Base-by-base conservation (phyloP, 2,888 invertebrate species). In the Pseudococcus viburni region DNA sequence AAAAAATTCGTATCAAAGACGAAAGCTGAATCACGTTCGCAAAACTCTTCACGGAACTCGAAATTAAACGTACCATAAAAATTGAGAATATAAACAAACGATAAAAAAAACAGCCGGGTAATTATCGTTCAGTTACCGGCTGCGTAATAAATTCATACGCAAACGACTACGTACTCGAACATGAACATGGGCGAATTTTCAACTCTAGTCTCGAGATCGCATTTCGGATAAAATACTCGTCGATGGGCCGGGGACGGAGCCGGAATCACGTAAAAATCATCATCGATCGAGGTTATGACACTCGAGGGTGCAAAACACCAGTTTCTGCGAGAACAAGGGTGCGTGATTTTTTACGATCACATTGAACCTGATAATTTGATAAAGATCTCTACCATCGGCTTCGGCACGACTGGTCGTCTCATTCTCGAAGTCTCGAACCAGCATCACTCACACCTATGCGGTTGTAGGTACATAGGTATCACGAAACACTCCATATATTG, bases 401-500 rank as follows among this genome's bases (percentile, higher is more conserved):
- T 42, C 42, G 9, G 6, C 73, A 33, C 73, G 73, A 73, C 73
- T 73, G 39, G 73, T 73, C 33, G 12, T 68, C 12, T 68, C 26
- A 33, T 12, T 33, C 11, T 17, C 33, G 3, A 12, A 0, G 4
- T 73, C 7, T 5, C 64, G 9, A 7, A 11, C 64, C 59, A 59
- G 59, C 59, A 17, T n/a, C 51, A 59, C 73, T 73, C 73, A 39
- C 73, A 73, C 73, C 73, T 73, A 73, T 73, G 11, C 26, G 26
- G 17, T 0, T 9, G 9, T 42, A 42, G 9, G 42, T 42, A 42
- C 42, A 42, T 42, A 42, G 42, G 42, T 42, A 42, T 42, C 73
- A 73, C 73, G 33, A 73, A 73, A 73, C 73, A 73, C 73, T 73
- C 73, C 73, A 73, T 73, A 33, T 73, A 73, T 73, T 73, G 73